Conservation (phyloP, 2,797 vertebrate species). For the Antennarius maculatus region DNA sequence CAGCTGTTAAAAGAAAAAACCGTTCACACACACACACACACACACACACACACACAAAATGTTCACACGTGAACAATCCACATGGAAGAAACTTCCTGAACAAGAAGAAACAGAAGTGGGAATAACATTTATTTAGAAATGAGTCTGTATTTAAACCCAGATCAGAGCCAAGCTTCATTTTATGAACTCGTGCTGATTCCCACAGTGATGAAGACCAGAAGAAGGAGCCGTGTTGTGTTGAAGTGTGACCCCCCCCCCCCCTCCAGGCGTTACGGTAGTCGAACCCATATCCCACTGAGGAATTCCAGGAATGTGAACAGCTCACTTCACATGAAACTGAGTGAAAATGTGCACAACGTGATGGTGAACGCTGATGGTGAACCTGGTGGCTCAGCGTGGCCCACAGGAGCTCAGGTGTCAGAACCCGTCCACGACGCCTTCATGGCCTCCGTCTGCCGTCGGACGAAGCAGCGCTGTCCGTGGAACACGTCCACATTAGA, state of each 20-base stretch:
- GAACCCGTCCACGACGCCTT: too few relatives aligned
- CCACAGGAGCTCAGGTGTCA: too few relatives aligned
- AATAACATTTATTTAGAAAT: too few relatives aligned
- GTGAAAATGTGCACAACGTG: slow-evolving; percentile 61
- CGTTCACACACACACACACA: too few relatives aligned
- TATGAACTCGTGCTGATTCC: not conserved
- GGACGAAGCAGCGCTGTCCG: not conserved
- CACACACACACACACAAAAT: not conserved
- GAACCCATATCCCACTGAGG: slow-evolving; percentile 75
- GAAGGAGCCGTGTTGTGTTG: not conserved
- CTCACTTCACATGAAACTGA: slow-evolving; percentile 82
- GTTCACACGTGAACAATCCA: too few relatives aligned
- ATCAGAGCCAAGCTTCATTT: too few relatives aligned
- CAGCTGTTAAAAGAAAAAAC: not conserved
- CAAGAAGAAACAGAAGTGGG: too few relatives aligned
- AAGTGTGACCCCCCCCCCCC: slow-evolving; percentile 2
- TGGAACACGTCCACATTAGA: not conserved
- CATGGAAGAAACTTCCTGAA: not conserved
- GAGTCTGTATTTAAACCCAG: too few relatives aligned
- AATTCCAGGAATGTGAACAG: slow-evolving; percentile 88
- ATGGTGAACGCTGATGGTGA: too few relatives aligned
- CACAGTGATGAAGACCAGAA: not conserved
- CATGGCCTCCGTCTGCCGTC: too few relatives aligned
- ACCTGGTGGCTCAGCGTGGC: too few relatives aligned
- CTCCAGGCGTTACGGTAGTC: slow-evolving; percentile 75